Percentiles rank a stretch among this genome's conserved stretches.
Conservation (phyloP, 2,797 vertebrate genomes). For the Tachyglossus aculeatus region DNA sequence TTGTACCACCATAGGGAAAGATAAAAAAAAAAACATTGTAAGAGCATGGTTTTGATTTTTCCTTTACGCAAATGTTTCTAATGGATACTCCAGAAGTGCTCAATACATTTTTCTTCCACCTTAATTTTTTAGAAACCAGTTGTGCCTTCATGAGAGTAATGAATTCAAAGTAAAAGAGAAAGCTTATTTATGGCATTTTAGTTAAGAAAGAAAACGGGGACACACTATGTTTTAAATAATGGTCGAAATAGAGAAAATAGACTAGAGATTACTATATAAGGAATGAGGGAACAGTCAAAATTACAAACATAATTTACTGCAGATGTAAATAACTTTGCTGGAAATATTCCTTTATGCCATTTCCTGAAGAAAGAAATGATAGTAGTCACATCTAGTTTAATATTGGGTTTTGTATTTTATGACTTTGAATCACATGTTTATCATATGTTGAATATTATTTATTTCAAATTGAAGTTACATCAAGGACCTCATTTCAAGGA, state of each 20-base stretch:
- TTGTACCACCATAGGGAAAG: no score
- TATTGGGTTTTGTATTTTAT: background rate
- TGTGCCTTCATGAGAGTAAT: background rate
- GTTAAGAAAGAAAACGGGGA: background rate
- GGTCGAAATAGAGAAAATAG: conserved; percentile 2
- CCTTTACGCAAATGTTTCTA: no score
- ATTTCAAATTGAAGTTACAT: background rate
- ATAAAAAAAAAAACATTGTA: no score
- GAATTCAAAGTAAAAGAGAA: background rate
- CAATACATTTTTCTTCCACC: no score
- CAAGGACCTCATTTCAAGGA: background rate
- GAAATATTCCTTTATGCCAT: background rate
- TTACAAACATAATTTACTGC: background rate
- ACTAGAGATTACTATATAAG: background rate
- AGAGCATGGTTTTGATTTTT: no score
- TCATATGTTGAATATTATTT: background rate
- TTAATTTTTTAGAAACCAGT: no score
- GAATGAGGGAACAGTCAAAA: conserved; percentile 16
- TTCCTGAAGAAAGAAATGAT: background rate
- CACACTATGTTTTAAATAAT: background rate
- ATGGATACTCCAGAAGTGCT: no score
- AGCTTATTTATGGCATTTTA: background rate
- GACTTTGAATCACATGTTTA: no score
- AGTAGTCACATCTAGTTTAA: background rate
- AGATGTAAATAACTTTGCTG: background rate